Evolutionary conservation across 2,888 invertebrate genomes (phyloP), one percentile per base, ranked within the genome.

Genomic region (Lasioglossum figueresi): DNA sequence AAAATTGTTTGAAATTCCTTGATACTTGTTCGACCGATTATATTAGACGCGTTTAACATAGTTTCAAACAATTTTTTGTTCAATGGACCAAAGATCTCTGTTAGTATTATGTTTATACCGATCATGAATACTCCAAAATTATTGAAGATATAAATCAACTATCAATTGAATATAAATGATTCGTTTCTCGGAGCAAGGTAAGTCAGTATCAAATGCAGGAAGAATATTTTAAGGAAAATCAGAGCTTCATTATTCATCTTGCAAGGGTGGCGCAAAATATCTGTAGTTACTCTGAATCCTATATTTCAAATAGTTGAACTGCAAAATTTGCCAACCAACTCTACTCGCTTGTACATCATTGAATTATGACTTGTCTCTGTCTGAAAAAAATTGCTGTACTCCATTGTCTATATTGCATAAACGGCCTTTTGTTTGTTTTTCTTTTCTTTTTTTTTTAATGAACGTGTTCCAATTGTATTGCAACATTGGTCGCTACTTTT

Each of bases 151-250:
- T 80, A 79, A 48, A 80, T 81, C 52, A 23, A 43, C 43, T 80
- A 48, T 86, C 82, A 70, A 52, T 83, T 40, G 40, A 77, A 52
- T 83, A 82, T 40, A 72, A 80, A 73, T 82, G 72, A 68, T 81
- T 76, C 40, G 80, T 83, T 76, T 48, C 75, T 88, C 87, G 78
- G 71, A 73, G 40, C 40, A 80, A 90, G 90, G 89, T 89, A 90
- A 90, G 89, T 90, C 73, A 59, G 31, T 75, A 75, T 79, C 37
- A 76, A 82, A 82, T 76, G 70, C 63, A 80, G 76, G 85, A 82
- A 79, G 83, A 76, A 79, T 86, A 86, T 86, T 88, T 85, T 80
- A 56, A 76, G 77, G 80, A 63, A 82, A 82, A 79, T 80, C 83
- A 85, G 37, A 79, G 72, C 82, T 78, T 84, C 86, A 76, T 86